phyloP scores from a whole-genome alignment of 92 coral and sea anemone genomes.

The Siderastrea siderea region DNA sequence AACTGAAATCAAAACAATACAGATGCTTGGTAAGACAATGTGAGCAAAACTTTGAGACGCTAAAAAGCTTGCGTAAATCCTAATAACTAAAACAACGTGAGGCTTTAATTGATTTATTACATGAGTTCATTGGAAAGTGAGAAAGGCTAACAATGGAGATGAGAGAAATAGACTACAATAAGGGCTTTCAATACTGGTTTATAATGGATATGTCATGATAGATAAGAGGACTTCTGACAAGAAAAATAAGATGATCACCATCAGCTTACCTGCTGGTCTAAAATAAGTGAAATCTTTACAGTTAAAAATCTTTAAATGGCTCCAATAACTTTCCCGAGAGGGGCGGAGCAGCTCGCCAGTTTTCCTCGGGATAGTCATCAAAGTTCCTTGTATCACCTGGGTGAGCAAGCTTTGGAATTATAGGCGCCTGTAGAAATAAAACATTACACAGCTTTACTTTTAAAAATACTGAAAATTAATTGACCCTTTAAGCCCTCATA shows the following conservation, averaged over 20 bases:
- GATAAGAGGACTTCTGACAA: not conserved
- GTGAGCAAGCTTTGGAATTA: constrained; percentile 92
- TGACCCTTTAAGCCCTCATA: not conserved
- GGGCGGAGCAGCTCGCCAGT: constrained; percentile 96
- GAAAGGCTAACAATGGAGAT: no score
- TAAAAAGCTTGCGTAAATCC: not conserved
- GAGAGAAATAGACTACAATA: no score
- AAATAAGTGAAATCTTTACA: constrained; percentile 18
- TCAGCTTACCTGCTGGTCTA: constrained; percentile 36
- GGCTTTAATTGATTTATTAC: no score
- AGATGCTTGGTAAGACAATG: not conserved
- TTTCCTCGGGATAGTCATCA: constrained; percentile 98
- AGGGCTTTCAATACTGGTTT: no score
- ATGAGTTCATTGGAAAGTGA: no score
- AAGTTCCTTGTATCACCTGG: constrained; percentile 97
- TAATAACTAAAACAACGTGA: no score
- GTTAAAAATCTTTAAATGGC: constrained; percentile 97
- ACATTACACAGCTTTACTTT: not conserved
- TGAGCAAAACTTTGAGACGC: no score
- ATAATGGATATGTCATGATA: no score
- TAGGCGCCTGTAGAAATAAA: constrained; percentile 81
- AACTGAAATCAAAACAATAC: constrained; percentile 15
- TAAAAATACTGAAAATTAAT: not conserved
- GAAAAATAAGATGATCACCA: not conserved
- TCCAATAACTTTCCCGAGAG: constrained; percentile 87